A percentile compares a stretch with the other conserved stretches of the same genome.
Conservation (phyloP, 2,888 invertebrate species). For the Drosophila borborema region DNA sequence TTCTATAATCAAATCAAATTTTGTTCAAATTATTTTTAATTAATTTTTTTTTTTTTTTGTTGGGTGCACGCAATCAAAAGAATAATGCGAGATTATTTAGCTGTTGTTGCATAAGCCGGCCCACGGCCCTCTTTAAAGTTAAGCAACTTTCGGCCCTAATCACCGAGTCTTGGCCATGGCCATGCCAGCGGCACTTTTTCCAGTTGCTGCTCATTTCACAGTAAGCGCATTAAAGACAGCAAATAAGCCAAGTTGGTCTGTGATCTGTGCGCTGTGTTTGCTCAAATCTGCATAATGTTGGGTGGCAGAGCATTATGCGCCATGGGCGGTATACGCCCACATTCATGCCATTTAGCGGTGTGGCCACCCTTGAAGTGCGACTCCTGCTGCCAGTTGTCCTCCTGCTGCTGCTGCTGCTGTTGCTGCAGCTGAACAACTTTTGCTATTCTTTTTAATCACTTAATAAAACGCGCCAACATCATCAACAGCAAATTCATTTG, state of each 20-base stretch:
- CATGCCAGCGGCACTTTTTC: constrained; percentile 2
- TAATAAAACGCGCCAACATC: constrained; percentile 52
- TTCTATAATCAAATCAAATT: too few species aligned
- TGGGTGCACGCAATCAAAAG: too few species aligned
- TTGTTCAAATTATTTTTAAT: too few species aligned
- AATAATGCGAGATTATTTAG: constrained; percentile 3
- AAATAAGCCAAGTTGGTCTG: constrained; percentile 45
- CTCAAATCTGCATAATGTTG: constrained; percentile 50
- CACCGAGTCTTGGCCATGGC: constrained; percentile 4
- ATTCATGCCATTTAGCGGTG: constrained; percentile 24
- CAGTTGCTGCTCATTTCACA: constrained; percentile 1
- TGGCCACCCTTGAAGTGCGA: constrained; percentile 29
- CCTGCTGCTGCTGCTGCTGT: background rate
- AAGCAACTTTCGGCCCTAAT: constrained; percentile 16
- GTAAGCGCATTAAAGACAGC: constrained; percentile 40
- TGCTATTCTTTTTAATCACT: constrained; percentile 57
- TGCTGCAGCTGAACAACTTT: constrained; percentile 36
- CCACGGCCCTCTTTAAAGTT: background rate
- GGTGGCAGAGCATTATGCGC: constrained; percentile 22
- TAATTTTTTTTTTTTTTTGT: too few species aligned
- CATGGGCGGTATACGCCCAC: constrained; percentile 16
- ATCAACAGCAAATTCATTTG: constrained; percentile 54
- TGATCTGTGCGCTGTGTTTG: constrained; percentile 30
- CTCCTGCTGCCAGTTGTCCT: background rate
- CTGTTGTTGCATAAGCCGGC: constrained; percentile 1